Evolutionary conservation across 1,140 invertebrate genomes (phyloP), one percentile per base, ranked within the genome.

Genomic region (Drosophila rufa): DNA sequence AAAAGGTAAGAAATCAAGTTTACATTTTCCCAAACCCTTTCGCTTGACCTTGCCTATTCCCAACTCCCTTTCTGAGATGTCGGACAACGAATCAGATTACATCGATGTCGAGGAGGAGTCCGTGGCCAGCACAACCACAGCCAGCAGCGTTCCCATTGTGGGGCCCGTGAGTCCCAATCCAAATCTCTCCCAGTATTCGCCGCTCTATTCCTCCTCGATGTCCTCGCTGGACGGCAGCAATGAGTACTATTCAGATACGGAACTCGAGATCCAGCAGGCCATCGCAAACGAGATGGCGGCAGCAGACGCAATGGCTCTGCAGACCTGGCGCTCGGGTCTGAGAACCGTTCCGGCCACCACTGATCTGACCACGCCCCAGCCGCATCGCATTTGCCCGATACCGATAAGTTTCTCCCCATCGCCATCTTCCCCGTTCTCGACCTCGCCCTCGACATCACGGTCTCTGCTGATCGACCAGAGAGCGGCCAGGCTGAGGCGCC

Each of bases 291-390:
- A 33, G 30, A 1, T 53, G 1, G n/a, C 7, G 8, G 14, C 12
- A 8, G 12, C 17, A 7, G 33, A 55, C 7, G 22, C 22, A 25
- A 14, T 55, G 0, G 17, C 51, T 15, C 3, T 55, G 17, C 25
- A 30, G 12, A 17, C 17, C 2, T 55, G 15, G 4, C n/a, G 25
- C 3, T 25, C 64, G 15, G 33, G 48, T 4, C 36, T 82, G 15
- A 68, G 74, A 8, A 60, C 74, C 0, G 68, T 78, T 12, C 67
- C 53, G 17, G 74, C 67, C 9, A 64, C 67, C 3, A 74, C 69
- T 3, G 64, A 82, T 45, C 55, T 78, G 11, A 74, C 53, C 17
- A 38, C 33, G 38, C 8, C 38, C n/a, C 14, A 38, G 30, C 2
- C 12, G 5, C 33, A 33, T 46, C 48, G 17, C 15, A 12, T 3